A percentile compares a stretch with the other conserved stretches of the same genome.
These are phyloP conservation scores for Limnephilus lunatus DNA, from an alignment of 2,888 invertebrate species.

Conservation along the genomic window DNA sequence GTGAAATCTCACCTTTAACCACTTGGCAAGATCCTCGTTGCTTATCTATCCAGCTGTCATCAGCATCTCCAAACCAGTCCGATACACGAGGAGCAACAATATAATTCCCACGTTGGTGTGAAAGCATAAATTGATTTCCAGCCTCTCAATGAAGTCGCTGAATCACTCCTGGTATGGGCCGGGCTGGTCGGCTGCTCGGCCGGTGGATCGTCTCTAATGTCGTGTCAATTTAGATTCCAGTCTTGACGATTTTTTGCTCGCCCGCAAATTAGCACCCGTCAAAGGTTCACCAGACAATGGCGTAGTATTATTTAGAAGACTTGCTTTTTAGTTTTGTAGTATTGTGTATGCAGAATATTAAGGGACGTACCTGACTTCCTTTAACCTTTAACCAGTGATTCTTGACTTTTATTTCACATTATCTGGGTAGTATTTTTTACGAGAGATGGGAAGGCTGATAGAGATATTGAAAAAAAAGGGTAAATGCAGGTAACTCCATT, in stretches of 20 bases:
- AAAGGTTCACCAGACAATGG: not conserved
- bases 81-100: not conserved
- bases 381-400: too few species aligned
- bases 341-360: not conserved
- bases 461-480: too few species aligned
- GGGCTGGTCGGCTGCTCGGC: not conserved
- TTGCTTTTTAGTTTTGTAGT: not conserved
- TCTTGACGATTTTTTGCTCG: conserved; percentile 4
- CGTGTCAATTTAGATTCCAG: conserved; percentile 22
- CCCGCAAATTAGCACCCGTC: not conserved
- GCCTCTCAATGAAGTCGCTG: not conserved
- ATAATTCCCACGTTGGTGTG: conserved; percentile 24
- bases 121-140: not conserved
- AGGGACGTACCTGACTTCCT: too few species aligned
- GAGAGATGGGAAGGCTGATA: too few species aligned
- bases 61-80: not conserved
- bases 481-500: too few species aligned
- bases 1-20: not conserved
- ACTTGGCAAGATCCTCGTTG: not conserved
- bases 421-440: too few species aligned
- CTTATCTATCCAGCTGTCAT: not conserved
- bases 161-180: not conserved
- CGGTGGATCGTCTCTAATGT: conserved; percentile 21
- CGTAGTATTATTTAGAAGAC: not conserved
- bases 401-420: too few species aligned